Percentiles rank a stretch among this genome's conserved stretches.
Evolutionary conservation across 2,113 vertebrate genomes (phyloP).

Genomic region (Tautogolabrus adspersus): DNA sequence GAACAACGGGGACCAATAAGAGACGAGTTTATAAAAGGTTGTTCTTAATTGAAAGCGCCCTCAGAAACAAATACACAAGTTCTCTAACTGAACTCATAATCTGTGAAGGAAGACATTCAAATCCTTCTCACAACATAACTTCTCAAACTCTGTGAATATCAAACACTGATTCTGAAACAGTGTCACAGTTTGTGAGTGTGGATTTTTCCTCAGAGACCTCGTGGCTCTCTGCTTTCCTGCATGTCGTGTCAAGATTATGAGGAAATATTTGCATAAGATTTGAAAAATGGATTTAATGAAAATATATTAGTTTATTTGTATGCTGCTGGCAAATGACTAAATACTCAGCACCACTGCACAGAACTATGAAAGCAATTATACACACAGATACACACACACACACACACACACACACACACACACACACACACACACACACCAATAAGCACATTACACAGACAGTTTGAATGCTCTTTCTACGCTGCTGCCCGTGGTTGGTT

Average conservation of each 20-base stretch:
- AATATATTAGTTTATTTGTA: slow-evolving; percentile 65
- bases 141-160: too few species aligned
- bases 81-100: too few species aligned
- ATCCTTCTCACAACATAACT: too few species aligned
- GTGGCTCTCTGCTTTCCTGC: slow-evolving; percentile 41
- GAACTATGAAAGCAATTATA: slow-evolving; percentile 62
- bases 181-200: slow-evolving; percentile 40
- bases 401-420: slow-evolving; percentile 8
- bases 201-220: slow-evolving; percentile 41
- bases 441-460: slow-evolving; percentile 16
- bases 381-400: background rate
- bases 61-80: too few species aligned
- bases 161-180: background rate
- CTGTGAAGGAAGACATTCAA: too few species aligned
- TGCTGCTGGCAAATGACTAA: slow-evolving; percentile 62
- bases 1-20: too few species aligned
- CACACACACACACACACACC: slow-evolving; percentile 7
- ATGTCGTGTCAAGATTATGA: slow-evolving; percentile 52
- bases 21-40: too few species aligned
- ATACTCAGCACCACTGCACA: slow-evolving; percentile 58
- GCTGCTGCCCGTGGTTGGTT: slow-evolving; percentile 76
- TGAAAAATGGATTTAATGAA: slow-evolving; percentile 50
- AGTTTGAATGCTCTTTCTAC: slow-evolving; percentile 59
- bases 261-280: slow-evolving; percentile 60
- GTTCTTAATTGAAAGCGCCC: too few species aligned